Evolutionary conservation across 2,113 vertebrate species (phyloP), one percentile per base, ranked within the genome.

Genomic region (Anhinga anhinga): DNA sequence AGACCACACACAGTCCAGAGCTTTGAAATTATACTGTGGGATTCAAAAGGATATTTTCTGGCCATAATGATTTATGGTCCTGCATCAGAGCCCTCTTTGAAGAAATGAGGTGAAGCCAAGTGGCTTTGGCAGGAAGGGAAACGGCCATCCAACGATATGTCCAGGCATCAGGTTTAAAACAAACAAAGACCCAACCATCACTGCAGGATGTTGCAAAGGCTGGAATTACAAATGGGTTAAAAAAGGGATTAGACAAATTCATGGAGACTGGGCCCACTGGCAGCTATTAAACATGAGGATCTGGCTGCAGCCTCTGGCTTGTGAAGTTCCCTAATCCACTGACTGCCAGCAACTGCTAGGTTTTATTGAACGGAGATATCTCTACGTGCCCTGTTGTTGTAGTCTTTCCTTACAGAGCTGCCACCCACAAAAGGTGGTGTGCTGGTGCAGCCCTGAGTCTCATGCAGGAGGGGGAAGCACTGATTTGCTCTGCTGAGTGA

Each of bases 401-500:
- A 52, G 32, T 32, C 36, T 10, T 69, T 32, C 76, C 49, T 16
- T 40, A 30, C 2, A 1, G 32, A 74, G 74, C 42, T 85, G 73
- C 40, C 59, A 61, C 20, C 52, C 47, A 36, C 38, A 21, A 32
- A 49, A 69, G 61, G 42, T 2, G 0, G 22, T 4, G 23, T 29
- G 50, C 76, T 11, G 49, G 42, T 20, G 15, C 34, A 38, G 40
- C 20, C 42, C 49, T 7, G 56, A 40, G 22, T 34, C 63, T 45
- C 23, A 2, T 1, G 21, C 56, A 25, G 36, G 10, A 6, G 3
- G 2, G 29, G 7, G 19, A 44, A 44, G 25, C 3, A 0, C 55
- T 25, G 13, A 5, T 49, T 77, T 72, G 26, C 50, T 71, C 79
- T 74, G 19, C 44, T n/a, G 74, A 61, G 42, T 40, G 72, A 56